A percentile compares a stretch with the other conserved stretches of the same genome.
These are phyloP conservation scores for Apodemus speciosus DNA, from an alignment of 2,113 vertebrate species.

Conservation along the genomic window DNA sequence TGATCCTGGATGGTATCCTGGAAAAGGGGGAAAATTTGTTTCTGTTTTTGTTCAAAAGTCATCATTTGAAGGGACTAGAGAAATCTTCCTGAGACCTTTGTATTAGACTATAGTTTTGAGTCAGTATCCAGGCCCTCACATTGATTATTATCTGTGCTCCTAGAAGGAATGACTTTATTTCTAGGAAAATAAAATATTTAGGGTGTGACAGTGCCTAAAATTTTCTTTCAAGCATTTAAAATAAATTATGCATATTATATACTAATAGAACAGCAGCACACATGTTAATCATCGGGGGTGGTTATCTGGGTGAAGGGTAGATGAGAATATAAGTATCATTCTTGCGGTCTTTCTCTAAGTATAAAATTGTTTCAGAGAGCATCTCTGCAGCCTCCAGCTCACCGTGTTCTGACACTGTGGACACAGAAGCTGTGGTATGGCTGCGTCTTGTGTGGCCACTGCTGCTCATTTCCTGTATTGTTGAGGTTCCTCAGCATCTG, in stretches of 20 bases:
- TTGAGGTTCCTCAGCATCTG: background rate
- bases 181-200: slow-evolving; percentile 34
- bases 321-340: background rate
- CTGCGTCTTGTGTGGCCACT: background rate
- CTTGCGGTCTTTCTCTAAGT: background rate
- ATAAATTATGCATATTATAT: background rate
- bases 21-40: background rate
- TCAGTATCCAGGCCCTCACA: background rate
- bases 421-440: background rate
- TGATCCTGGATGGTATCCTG: background rate
- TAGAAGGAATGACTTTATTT: background rate
- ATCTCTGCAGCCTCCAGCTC: background rate
- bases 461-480: background rate
- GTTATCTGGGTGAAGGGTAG: background rate
- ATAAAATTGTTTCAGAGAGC: slow-evolving; percentile 2
- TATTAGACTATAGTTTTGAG: background rate
- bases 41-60: background rate
- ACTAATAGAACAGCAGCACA: background rate
- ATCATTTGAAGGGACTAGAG: background rate
- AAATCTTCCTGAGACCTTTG: background rate
- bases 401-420: background rate
- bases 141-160: background rate
- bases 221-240: background rate
- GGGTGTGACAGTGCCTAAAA: background rate
- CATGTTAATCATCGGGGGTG: background rate